Evolutionary conservation across 2,113 vertebrate genomes (phyloP).

Genomic region (Polypterus senegalus): DNA sequence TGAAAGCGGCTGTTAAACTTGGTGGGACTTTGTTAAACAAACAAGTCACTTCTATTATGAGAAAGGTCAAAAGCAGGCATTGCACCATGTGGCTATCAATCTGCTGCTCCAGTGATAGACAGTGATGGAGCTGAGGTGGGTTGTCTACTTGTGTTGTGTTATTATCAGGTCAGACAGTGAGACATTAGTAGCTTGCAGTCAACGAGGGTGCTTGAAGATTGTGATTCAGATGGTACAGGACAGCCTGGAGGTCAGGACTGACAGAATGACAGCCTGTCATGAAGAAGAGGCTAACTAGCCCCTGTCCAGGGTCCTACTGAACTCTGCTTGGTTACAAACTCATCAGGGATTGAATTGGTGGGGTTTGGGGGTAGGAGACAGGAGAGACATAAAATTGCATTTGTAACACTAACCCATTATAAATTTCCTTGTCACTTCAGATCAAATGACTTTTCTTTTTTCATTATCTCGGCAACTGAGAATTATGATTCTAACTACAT

Average conservation of each 20-base stretch:
- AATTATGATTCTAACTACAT: no score
- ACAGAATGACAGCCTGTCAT: constrained; percentile 71
- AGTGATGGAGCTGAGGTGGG: constrained; percentile 50
- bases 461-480: no score
- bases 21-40: constrained; percentile 9
- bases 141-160: constrained; percentile 58
- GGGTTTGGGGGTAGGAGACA: no score
- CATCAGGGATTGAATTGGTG: constrained; percentile 14
- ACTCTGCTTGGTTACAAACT: constrained; percentile 10
- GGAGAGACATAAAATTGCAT: no score
- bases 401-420: no score
- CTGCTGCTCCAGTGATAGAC: constrained; percentile 37
- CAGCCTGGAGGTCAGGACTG: constrained; percentile 57
- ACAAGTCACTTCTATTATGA: constrained; percentile 26
- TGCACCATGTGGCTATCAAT: constrained; percentile 41
- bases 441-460: no score
- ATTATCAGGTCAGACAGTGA: constrained; percentile 51
- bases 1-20: neutral
- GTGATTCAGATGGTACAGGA: constrained; percentile 33
- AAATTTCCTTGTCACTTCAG: no score
- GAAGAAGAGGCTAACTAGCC: constrained; percentile 32
- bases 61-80: constrained; percentile 41
- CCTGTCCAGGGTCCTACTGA: constrained; percentile 40
- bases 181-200: constrained; percentile 52
- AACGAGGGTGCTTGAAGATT: constrained; percentile 35